A percentile compares a stretch with the other conserved stretches of the same genome.
phyloP scores from a whole-genome alignment of 1,140 invertebrate species.

The Caenorhabditis inopinata region DNA sequence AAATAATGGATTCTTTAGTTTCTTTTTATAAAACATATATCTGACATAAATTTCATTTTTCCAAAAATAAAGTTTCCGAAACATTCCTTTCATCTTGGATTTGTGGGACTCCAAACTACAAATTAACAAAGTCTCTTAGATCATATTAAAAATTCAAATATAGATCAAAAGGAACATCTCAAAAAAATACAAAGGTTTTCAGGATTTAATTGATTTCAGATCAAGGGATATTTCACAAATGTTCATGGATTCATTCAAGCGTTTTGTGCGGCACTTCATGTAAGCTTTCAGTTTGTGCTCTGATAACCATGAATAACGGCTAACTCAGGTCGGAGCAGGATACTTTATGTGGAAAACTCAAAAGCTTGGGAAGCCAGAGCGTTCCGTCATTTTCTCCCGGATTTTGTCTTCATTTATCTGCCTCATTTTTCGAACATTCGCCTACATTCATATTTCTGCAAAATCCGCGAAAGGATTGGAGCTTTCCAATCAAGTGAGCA shows the following conservation, averaged over 20 bases:
- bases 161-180: too few relatives aligned
- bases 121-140: too few relatives aligned
- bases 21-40: too few relatives aligned
- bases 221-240: conserved; percentile 36
- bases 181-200: too few relatives aligned
- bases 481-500: conserved; percentile 40
- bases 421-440: conserved; percentile 48
- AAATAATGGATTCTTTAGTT: too few relatives aligned
- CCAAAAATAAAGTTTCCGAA: too few relatives aligned
- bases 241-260: conserved; percentile 43
- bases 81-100: too few relatives aligned
- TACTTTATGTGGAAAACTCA: conserved; percentile 41
- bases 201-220: conserved; percentile 34
- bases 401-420: conserved; percentile 41
- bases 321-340: conserved; percentile 40
- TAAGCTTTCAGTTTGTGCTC: too few relatives aligned
- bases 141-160: too few relatives aligned
- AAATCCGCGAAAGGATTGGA: conserved; percentile 41
- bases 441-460: conserved; percentile 39
- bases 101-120: too few relatives aligned
- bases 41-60: too few relatives aligned
- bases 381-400: conserved; percentile 41
- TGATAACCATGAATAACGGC: too few relatives aligned
- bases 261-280: conserved; percentile 39
- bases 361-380: conserved; percentile 21